These are phyloP conservation scores for Carcinoscorpius rotundicauda DNA, from an alignment of 1,140 invertebrate genomes.

Conservation along the genomic window DNA sequence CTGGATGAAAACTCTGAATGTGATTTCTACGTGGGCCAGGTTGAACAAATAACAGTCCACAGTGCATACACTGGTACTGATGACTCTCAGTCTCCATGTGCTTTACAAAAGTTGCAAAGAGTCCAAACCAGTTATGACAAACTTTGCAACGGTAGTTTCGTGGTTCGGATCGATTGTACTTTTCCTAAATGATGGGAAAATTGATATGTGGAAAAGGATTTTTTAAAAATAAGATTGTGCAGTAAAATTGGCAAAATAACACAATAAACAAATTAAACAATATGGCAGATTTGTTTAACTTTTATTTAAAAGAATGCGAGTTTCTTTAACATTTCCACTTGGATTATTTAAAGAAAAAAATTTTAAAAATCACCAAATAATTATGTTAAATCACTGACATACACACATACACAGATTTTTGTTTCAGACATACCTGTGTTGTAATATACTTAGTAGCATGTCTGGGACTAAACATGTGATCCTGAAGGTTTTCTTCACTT, in stretches of 20 bases:
- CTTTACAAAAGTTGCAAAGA: constrained; percentile 26
- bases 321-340: no score
- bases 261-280: no score
- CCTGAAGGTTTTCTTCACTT: constrained; percentile 23
- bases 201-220: not conserved
- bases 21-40: constrained; percentile 26
- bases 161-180: constrained; percentile 27
- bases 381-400: no score
- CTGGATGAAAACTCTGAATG: constrained; percentile 26
- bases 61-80: constrained; percentile 25
- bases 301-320: no score
- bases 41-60: constrained; percentile 26
- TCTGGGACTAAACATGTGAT: constrained; percentile 24
- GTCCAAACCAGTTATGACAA: constrained; percentile 28
- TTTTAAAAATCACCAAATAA: no score
- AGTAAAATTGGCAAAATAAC: no score
- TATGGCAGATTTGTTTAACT: no score
- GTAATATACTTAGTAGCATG: constrained; percentile 27
- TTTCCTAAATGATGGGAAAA: constrained; percentile 20
- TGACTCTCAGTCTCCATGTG: constrained; percentile 28
- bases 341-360: no score
- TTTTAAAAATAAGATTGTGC: no score
- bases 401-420: no score
- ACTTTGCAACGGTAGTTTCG: constrained; percentile 28
- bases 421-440: constrained; percentile 15